phyloP scores from a whole-genome alignment of 2,888 invertebrate genomes.

The Plemyria rubiginata region DNA sequence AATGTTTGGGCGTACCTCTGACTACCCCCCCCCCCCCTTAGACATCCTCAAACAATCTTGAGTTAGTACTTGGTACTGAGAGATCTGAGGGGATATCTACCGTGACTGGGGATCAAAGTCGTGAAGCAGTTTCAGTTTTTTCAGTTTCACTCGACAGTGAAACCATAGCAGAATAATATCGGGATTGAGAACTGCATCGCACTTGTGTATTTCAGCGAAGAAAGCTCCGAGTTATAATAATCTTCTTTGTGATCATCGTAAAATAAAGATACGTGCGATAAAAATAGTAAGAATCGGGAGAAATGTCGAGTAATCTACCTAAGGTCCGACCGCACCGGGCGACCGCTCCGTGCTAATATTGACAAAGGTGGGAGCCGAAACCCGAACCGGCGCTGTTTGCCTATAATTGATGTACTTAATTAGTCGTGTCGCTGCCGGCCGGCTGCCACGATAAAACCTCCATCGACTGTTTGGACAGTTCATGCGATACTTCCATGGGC shows the following conservation, averaged over 20 bases:
- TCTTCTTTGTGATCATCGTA: neutral
- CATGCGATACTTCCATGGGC: constrained; percentile 80
- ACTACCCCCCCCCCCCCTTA: too few species aligned
- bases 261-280: neutral
- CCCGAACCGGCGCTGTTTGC: constrained; percentile 76
- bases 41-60: too few species aligned
- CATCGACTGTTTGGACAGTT: constrained; percentile 73
- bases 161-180: too few species aligned
- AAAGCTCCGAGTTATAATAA: neutral
- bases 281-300: neutral
- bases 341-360: constrained; percentile 73
- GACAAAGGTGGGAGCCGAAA: constrained; percentile 80
- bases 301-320: constrained; percentile 16
- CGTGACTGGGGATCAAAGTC: too few species aligned
- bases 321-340: constrained; percentile 28
- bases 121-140: too few species aligned
- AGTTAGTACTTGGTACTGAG: too few species aligned
- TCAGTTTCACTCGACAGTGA: too few species aligned
- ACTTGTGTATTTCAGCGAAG: neutral
- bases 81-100: too few species aligned
- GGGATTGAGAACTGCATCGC: neutral
- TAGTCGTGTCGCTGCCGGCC: constrained; percentile 77
- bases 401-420: constrained; percentile 82
- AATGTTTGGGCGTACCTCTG: too few species aligned
- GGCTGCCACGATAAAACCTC: constrained; percentile 74